phyloP scores from a whole-genome alignment of 2,888 invertebrate species.

The Teleogryllus oceanicus region DNA sequence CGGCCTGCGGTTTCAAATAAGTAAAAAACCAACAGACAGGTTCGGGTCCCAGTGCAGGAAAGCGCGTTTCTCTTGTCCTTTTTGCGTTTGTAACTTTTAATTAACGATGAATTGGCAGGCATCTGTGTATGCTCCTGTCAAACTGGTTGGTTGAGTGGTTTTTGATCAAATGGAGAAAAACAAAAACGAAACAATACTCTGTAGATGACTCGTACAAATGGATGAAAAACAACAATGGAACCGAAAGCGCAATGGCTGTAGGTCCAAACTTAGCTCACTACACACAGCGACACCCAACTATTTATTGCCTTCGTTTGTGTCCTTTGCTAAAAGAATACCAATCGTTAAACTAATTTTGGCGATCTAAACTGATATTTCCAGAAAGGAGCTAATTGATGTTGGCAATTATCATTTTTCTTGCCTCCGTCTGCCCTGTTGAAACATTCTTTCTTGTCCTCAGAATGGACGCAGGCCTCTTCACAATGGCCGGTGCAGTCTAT shows the following conservation, averaged over 20 bases:
- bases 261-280: neutral
- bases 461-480: neutral
- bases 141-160: conserved; percentile 1
- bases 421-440: neutral
- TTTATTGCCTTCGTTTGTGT: neutral
- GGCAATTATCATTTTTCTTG: neutral
- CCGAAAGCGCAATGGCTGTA: neutral
- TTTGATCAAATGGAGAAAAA: conserved; percentile 1
- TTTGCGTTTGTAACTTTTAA: conserved; percentile 18
- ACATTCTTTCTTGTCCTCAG: conserved; percentile 18
- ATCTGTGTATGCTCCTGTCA: conserved; percentile 9
- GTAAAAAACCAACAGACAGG: neutral
- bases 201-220: neutral
- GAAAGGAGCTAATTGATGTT: conserved; percentile 9
- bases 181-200: conserved; percentile 18
- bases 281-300: neutral
- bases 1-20: neutral
- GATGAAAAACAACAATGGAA: neutral
- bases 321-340: neutral
- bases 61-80: conserved; percentile 18
- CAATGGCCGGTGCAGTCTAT: neutral
- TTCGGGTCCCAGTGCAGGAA: neutral
- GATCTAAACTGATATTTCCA: conserved; percentile 18
- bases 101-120: conserved; percentile 10
- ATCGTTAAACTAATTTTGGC: conserved; percentile 3